Evolutionary conservation across 2,797 vertebrate species (phyloP), one percentile per base, ranked within the genome.

Genomic region (Microcaecilia unicolor): DNA sequence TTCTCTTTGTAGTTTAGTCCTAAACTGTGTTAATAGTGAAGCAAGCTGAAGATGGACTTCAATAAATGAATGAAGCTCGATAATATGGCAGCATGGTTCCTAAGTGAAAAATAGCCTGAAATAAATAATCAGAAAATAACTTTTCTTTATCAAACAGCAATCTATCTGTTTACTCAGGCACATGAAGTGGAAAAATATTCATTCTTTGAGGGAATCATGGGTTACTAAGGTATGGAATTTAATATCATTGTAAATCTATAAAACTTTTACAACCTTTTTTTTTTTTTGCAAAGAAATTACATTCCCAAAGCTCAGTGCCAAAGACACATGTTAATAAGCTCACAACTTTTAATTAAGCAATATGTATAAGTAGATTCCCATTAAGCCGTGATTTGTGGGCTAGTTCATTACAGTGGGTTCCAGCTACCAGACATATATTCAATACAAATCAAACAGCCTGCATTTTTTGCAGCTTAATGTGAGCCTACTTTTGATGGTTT

Each of bases 331-430:
- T 94, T 97, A 97, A 98, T 96, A 97, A 94, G 90, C 90, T 89
- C 86, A 93, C 93, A 96, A 92, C 92, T 95, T 97, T 96, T 97
- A 99, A 99, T 99, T 95, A 98, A 97, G 91, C 92, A 89, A 91
- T 97, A 98, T 91, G 91, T 92, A 91, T 93, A 97, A 96, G 92
- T 90, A 93, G 90, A 85, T 86, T 84, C 87, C 89, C 90, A 94
- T 98, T 97, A 94, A 81, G 81, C 80, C 76, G 86, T 96, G 92
- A 99, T 99, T 97, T 98, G 93, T 96, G 86, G 88, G 81, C 79
- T 78, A 87, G 85, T 95, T 94, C 91, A 94, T 96, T 96, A 92
- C 78, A 78, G 73, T 88, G 76, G 83, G 85, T 83, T 86, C 81
- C 66, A 81, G 86, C 84, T 78, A 88, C 80, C 82, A 89, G 92